Conservation (phyloP, 2,113 vertebrate species). For the Nyctibius bracteatus region DNA sequence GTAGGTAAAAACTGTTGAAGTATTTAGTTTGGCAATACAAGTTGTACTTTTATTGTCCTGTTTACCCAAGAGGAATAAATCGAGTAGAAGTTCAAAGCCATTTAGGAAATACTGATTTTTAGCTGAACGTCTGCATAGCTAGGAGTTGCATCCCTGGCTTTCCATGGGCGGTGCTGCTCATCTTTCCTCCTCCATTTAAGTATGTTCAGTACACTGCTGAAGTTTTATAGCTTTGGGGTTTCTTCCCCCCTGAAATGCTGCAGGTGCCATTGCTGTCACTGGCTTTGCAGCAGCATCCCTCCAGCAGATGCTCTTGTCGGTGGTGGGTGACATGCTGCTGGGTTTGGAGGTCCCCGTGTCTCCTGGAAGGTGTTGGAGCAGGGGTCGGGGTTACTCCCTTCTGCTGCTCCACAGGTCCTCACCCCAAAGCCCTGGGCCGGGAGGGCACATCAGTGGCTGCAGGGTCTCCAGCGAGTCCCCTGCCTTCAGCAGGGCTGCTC, state of each 20-base stretch:
- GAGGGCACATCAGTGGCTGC: background rate
- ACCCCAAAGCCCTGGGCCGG: background rate
- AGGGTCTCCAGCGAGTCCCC: background rate
- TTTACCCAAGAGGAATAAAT: constrained; percentile 20
- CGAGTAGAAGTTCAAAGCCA: background rate
- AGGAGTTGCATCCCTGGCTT: background rate
- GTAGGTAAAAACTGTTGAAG: background rate
- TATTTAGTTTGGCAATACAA: background rate
- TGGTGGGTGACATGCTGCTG: rapidly evolving
- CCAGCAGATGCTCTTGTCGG: background rate
- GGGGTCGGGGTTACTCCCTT: background rate
- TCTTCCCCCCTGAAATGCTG: background rate
- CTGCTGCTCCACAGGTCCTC: background rate
- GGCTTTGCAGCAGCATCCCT: background rate
- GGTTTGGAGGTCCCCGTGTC: background rate
- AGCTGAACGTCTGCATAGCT: background rate
- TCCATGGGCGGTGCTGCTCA: background rate
- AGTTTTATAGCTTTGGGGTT: background rate
- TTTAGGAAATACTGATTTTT: background rate
- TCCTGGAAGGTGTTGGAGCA: background rate
- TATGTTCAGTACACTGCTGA: background rate
- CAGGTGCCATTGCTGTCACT: background rate
- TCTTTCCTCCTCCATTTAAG: background rate
- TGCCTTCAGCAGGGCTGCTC: background rate
- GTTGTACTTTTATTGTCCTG: background rate